phyloP scores from a whole-genome alignment of 2,888 invertebrate genomes.

The Eutolmus rufibarbis region DNA sequence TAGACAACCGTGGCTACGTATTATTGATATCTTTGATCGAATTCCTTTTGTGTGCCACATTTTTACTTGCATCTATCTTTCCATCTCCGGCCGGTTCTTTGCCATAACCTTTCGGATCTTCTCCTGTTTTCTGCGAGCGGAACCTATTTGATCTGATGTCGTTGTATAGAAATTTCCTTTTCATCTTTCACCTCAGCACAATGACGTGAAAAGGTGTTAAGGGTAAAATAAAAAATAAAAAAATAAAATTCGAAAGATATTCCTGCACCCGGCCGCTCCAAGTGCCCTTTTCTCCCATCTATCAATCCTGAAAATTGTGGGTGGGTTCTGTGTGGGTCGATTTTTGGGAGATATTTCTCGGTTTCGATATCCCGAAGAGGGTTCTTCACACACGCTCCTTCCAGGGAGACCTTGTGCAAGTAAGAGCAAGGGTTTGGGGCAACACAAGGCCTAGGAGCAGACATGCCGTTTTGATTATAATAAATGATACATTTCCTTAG shows the following conservation, averaged over 20 bases:
- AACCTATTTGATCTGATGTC: conserved; percentile 19
- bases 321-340: not conserved
- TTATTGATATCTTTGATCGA: conserved; percentile 1
- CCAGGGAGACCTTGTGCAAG: not conserved
- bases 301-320: not conserved
- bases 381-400: not conserved
- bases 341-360: not conserved
- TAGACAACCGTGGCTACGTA: not conserved
- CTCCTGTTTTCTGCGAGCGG: not conserved
- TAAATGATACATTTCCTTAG: conserved; percentile 36
- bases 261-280: not conserved
- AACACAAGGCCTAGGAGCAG: not conserved
- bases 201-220: conserved; percentile 25
- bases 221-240: not conserved
- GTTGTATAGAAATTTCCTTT: conserved; percentile 16
- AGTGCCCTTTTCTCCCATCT: not conserved
- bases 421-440: not conserved
- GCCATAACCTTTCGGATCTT: not conserved
- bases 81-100: not conserved
- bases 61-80: not conserved
- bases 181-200: conserved; percentile 28
- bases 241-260: not conserved
- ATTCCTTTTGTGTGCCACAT: not conserved
- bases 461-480: conserved; percentile 31
- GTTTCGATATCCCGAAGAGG: not conserved